phyloP scores from a whole-genome alignment of 2,888 invertebrate genomes.

The Rhagophthalmus giganteus region DNA sequence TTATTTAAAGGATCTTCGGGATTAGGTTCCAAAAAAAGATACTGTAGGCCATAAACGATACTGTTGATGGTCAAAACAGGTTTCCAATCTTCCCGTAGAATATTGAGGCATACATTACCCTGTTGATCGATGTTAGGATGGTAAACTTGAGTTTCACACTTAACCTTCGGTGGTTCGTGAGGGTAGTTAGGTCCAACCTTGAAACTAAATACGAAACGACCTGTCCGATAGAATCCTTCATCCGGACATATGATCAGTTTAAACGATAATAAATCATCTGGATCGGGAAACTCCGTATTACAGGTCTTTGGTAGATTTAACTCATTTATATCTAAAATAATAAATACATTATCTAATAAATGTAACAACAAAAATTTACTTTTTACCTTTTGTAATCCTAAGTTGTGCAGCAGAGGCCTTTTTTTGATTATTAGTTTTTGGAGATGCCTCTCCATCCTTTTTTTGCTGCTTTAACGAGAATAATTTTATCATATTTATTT shows the following conservation, averaged over 20 bases:
- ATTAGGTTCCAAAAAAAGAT: constrained; percentile 97
- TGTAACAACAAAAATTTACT: not conserved
- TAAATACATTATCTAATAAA: constrained; percentile 7
- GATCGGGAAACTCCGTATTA: constrained; percentile 93
- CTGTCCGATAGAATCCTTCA: constrained; percentile 95
- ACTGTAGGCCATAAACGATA: constrained; percentile 96
- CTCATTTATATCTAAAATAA: constrained; percentile 89
- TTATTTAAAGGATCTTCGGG: constrained; percentile 98
- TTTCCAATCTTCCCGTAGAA: constrained; percentile 98
- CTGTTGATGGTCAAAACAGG: constrained; percentile 97
- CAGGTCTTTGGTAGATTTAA: constrained; percentile 96
- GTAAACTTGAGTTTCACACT: constrained; percentile 96
- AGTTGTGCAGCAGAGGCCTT: constrained; percentile 96
- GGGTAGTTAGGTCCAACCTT: constrained; percentile 97
- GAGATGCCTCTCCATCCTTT: constrained; percentile 90
- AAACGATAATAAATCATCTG: constrained; percentile 93
- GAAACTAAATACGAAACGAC: constrained; percentile 95
- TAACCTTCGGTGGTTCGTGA: constrained; percentile 97
- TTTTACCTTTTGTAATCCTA: constrained; percentile 92
- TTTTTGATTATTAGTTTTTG: constrained; percentile 77
- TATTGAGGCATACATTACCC: constrained; percentile 97
- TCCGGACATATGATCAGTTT: constrained; percentile 96
- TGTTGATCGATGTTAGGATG: constrained; percentile 98
- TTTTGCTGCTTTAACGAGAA: constrained; percentile 98
- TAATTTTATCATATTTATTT: constrained; percentile 86